Percentiles rank a stretch among this genome's conserved stretches.
Conservation (phyloP, 2,888 invertebrate species). For the Rugalucina vietnamica region DNA sequence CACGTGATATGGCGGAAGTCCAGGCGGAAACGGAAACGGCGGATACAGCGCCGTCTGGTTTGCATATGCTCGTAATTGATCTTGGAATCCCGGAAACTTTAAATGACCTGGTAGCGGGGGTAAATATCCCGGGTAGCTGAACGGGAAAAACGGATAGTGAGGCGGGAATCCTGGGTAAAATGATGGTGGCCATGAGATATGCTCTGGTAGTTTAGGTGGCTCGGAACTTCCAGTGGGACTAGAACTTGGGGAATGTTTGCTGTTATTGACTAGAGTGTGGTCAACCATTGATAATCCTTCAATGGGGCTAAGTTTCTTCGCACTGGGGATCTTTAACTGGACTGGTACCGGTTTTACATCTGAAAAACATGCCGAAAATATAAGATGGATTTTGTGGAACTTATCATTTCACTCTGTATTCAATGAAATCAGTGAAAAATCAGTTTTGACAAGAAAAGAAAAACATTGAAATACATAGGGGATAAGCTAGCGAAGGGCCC, state of each 20-base stretch:
- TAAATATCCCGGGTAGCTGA: not conserved
- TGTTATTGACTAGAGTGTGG: not conserved
- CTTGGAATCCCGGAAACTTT: constrained; percentile 13
- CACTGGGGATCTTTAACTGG: not conserved
- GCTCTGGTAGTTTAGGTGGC: constrained; percentile 30
- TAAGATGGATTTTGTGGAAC: no score
- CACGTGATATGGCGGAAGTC: constrained; percentile 15
- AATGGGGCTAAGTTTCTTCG: constrained; percentile 14
- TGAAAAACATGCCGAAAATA: no score
- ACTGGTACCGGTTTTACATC: not conserved
- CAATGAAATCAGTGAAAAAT: no score
- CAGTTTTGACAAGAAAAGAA: no score
- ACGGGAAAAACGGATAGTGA: constrained; percentile 29
- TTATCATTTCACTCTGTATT: no score
- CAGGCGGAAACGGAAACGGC: constrained; percentile 27
- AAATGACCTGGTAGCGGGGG: constrained; percentile 37
- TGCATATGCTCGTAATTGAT: constrained; percentile 20
- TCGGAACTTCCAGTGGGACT: constrained; percentile 22
- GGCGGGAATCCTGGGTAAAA: constrained; percentile 13
- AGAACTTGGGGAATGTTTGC: not conserved
- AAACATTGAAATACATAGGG: no score
- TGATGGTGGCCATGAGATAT: constrained; percentile 37
- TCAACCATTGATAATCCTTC: not conserved
- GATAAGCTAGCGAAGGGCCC: no score
- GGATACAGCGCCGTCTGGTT: constrained; percentile 13